These are phyloP conservation scores for Numida meleagris DNA, from an alignment of 2,113 vertebrate species.

Conservation along the genomic window DNA sequence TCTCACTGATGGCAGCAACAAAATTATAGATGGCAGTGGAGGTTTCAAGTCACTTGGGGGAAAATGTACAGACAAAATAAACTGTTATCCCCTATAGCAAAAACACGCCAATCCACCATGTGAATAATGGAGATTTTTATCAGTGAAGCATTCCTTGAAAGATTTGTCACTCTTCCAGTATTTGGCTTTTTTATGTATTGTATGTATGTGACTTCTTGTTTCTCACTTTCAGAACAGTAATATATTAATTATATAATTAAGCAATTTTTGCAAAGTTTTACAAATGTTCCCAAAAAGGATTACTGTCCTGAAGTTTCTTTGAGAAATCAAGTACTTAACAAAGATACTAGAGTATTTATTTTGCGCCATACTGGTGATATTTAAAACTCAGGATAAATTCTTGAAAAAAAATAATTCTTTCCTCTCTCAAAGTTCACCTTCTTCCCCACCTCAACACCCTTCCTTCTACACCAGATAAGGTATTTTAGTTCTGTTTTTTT, in stretches of 20 bases:
- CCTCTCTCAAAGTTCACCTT: background rate
- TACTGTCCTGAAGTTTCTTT: background rate
- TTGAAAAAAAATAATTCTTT: background rate
- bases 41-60: background rate
- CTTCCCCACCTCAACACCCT: background rate
- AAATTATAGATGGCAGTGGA: background rate
- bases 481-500: background rate
- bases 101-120: background rate
- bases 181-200: background rate
- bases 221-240: background rate
- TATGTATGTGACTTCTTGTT: background rate
- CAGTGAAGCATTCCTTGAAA: background rate
- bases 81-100: background rate
- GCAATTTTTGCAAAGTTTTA: background rate
- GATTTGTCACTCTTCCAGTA: background rate
- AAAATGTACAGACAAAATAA: background rate
- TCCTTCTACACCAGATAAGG: background rate
- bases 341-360: background rate
- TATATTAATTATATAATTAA: background rate
- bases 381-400: background rate
- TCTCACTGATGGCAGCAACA: background rate
- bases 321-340: background rate
- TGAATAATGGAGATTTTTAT: background rate
- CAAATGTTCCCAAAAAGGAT: background rate
- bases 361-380: background rate